Evolutionary conservation across 2,797 vertebrate genomes (phyloP).

Genomic region (Trematomus bernacchii): DNA sequence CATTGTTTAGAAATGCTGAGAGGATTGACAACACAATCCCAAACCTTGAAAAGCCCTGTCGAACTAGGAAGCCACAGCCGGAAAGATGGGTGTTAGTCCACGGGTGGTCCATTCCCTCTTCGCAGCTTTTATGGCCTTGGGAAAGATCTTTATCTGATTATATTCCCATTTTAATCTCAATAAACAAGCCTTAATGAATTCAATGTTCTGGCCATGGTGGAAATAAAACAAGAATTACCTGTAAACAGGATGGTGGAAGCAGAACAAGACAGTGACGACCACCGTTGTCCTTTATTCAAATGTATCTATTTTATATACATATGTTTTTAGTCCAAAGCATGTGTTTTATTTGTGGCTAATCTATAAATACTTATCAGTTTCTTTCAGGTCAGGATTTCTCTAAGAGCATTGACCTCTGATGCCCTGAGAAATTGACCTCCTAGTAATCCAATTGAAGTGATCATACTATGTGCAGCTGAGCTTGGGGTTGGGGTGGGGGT

Average conservation of each 20-base stretch:
- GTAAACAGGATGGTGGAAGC: constrained; percentile 32
- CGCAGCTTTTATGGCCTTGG: constrained; percentile 49
- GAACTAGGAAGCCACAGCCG: constrained; percentile 46
- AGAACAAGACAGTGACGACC: constrained; percentile 7
- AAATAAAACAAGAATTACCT: constrained; percentile 35
- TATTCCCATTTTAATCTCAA: constrained; percentile 74
- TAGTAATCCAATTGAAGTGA: constrained; percentile 17
- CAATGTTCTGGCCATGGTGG: constrained; percentile 35
- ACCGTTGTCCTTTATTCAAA: background rate
- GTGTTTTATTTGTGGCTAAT: background rate
- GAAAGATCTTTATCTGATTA: constrained; percentile 68
- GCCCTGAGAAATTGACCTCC: background rate
- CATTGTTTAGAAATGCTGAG: constrained; percentile 34
- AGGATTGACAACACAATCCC: constrained; percentile 22
- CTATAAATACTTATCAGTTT: constrained; percentile 1
- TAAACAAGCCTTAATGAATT: constrained; percentile 73
- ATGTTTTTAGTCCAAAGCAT: background rate
- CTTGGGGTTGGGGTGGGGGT: background rate
- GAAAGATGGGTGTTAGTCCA: constrained; percentile 50
- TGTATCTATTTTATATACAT: constrained; percentile 1
- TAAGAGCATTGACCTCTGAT: constrained; percentile 3
- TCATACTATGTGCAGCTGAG: constrained; percentile 6
- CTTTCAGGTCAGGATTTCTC: constrained; percentile 9
- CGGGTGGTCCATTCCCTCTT: constrained; percentile 50
- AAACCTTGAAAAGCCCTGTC: constrained; percentile 57